phyloP scores from a whole-genome alignment of 2,888 invertebrate genomes.

The Toxonevra muliebris region DNA sequence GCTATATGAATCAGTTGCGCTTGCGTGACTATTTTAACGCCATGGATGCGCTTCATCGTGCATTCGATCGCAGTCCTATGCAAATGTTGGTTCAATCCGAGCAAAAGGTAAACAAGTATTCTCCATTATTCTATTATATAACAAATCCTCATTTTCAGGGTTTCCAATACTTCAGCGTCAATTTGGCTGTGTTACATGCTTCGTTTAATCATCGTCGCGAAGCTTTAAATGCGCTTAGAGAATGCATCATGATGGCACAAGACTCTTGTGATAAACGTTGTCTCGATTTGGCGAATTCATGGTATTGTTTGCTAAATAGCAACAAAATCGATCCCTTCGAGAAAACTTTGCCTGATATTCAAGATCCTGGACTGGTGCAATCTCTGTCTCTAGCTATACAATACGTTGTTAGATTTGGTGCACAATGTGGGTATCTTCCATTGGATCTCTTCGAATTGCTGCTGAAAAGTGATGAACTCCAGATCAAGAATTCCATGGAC shows the following conservation, averaged over 20 bases:
- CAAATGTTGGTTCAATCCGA: constrained; percentile 80
- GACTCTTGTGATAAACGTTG: constrained; percentile 87
- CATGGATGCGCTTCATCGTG: constrained; percentile 66
- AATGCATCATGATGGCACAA: constrained; percentile 87
- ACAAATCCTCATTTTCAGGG: constrained; percentile 57
- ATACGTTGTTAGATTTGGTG: constrained; percentile 80
- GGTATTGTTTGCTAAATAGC: constrained; percentile 73
- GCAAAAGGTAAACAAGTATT: constrained; percentile 57
- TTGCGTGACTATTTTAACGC: constrained; percentile 81
- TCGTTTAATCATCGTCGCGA: constrained; percentile 79
- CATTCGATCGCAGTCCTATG: constrained; percentile 78
- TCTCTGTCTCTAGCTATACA: constrained; percentile 79
- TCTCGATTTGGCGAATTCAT: constrained; percentile 84
- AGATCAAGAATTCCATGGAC: constrained; percentile 81
- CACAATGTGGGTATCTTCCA: constrained; percentile 64
- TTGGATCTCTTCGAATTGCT: constrained; percentile 72
- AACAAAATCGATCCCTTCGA: constrained; percentile 71
- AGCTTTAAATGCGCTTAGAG: constrained; percentile 82
- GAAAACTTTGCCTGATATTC: constrained; percentile 74
- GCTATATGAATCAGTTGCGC: constrained; percentile 87
- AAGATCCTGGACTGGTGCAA: constrained; percentile 75
- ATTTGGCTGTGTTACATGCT: constrained; percentile 87
- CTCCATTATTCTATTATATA: constrained; percentile 56
- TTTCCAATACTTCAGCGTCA: constrained; percentile 89
- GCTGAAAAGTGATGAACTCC: constrained; percentile 84